Evolutionary conservation across 2,797 vertebrate genomes (phyloP), one percentile per base, ranked within the genome.

Genomic region (Hirundo rustica): DNA sequence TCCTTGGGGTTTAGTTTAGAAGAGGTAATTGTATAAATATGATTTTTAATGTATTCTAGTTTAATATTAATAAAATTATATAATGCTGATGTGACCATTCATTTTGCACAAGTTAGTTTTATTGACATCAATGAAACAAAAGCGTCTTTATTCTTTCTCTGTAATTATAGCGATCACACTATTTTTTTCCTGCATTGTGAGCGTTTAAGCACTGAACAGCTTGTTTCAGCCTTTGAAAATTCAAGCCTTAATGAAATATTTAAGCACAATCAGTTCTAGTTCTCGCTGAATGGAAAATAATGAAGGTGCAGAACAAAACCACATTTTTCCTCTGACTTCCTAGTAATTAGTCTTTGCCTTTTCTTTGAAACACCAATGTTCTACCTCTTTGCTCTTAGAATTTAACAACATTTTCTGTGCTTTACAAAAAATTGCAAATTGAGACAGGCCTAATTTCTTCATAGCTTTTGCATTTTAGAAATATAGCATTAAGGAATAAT

Each of bases 141-240:
- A 92, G 4, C 9, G 58, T 20, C 53, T 95, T 89, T 91, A 95
- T 95, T 22, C 25, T 51, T 85, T 51, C 72, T 96, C 76, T 94
- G 16, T 95, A 96, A 96, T 96, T 96, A 94, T 18, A 79, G 21
- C 93, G 92, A 95, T 95, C 95, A 87, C 32, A 80, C 58, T 93
- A 44, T 62, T 89, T 79, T 91, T 90, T 95, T 90, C 53, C 42
- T 79, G 36, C 96, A 45, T 80, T 85, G 55, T 81, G 51, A 86
- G 54, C 25, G 4, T 85, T 93, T 96, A 84, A 70, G 66, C 57
- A 82, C 47, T 26, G 42, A 96, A 95, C 89, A 93, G 68, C 70
- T 90, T 96, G 53, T 94, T 91, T 85, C 70, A 91, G 61, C 67
- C 54, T 95, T 81, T 93, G 44, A 94, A 93, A 90, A 78, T 77